phyloP scores from a whole-genome alignment of 1,140 invertebrate species.

The Cyclina sinensis region DNA sequence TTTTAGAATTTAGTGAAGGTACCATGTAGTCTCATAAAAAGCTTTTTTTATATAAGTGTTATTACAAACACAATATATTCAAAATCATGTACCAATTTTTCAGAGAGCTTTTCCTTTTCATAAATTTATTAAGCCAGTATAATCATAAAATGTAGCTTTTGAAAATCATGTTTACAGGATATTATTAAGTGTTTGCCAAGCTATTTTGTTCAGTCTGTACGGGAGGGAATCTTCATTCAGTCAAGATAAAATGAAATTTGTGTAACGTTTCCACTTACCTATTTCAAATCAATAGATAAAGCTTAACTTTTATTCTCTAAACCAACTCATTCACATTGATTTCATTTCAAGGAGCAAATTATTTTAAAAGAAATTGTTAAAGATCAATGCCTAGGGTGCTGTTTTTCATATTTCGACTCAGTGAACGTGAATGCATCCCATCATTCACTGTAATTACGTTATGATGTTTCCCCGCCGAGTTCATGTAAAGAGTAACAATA shows the following conservation, averaged over 20 bases:
- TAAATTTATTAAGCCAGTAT: neutral
- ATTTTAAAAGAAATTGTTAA: slow-evolving; percentile 49
- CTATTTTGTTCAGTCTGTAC: slow-evolving; percentile 1
- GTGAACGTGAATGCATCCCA: slow-evolving; percentile 2
- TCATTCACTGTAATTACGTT: slow-evolving; percentile 39
- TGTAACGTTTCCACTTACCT: slow-evolving; percentile 54
- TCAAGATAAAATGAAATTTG: slow-evolving; percentile 61
- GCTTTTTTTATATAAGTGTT: too few relatives aligned
- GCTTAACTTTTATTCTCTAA: slow-evolving; percentile 37
- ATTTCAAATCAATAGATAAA: slow-evolving; percentile 57
- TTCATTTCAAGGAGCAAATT: slow-evolving; percentile 52
- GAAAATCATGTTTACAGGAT: slow-evolving; percentile 19
- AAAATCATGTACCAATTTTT: slow-evolving; percentile 1
- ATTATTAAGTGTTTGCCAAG: slow-evolving; percentile 25
- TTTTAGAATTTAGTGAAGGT: too few relatives aligned
- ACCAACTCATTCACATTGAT: slow-evolving; percentile 45
- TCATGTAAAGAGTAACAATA: slow-evolving; percentile 26
- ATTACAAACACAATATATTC: neutral
- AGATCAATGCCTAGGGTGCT: slow-evolving; percentile 35
- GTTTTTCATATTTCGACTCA: slow-evolving; percentile 46
- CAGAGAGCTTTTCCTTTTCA: neutral
- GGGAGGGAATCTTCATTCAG: slow-evolving; percentile 51
- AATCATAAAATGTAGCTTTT: slow-evolving; percentile 21
- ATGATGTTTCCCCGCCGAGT: slow-evolving; percentile 21
- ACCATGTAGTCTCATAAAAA: too few relatives aligned